These are phyloP conservation scores for Campoletis sonorensis DNA, from an alignment of 1,140 invertebrate genomes.

Conservation along the genomic window DNA sequence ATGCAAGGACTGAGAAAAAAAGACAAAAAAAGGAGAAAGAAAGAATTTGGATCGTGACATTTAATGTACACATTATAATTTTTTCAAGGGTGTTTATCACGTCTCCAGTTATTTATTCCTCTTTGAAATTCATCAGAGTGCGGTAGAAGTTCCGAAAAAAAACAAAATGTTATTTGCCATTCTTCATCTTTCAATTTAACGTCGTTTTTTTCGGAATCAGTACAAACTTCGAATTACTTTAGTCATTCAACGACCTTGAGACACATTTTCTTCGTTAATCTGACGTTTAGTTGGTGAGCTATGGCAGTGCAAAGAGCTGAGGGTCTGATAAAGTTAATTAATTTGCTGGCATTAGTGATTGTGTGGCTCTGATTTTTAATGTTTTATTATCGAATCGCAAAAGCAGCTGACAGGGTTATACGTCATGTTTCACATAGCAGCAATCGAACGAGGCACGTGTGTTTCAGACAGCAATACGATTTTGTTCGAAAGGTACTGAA, in stretches of 20 bases:
- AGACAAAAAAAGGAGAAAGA: too few species aligned
- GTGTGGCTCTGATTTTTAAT: slow-evolving; percentile 3
- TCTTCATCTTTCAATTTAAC: too few species aligned
- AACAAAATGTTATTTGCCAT: too few species aligned
- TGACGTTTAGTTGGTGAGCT: not conserved
- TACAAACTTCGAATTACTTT: too few species aligned
- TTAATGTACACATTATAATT: too few species aligned
- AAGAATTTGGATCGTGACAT: too few species aligned
- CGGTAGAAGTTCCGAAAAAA: too few species aligned
- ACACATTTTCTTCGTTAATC: slow-evolving; percentile 21
- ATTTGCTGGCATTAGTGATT: slow-evolving; percentile 55
- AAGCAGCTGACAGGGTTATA: slow-evolving; percentile 50
- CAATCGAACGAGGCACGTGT: slow-evolving; percentile 51
- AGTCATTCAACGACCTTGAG: not conserved
- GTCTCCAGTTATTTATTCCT: too few species aligned
- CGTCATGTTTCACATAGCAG: slow-evolving; percentile 61
- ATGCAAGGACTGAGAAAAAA: not conserved
- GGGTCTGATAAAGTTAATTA: slow-evolving; percentile 58
- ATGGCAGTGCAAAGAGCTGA: not conserved
- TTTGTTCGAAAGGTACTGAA: slow-evolving; percentile 10
- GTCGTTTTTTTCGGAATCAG: too few species aligned
- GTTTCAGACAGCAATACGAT: slow-evolving; percentile 20
- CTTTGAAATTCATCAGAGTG: too few species aligned
- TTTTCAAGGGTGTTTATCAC: too few species aligned
- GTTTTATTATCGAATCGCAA: slow-evolving; percentile 59